phyloP scores from a whole-genome alignment of 2,888 invertebrate genomes.

The Chrysolina haemoptera region DNA sequence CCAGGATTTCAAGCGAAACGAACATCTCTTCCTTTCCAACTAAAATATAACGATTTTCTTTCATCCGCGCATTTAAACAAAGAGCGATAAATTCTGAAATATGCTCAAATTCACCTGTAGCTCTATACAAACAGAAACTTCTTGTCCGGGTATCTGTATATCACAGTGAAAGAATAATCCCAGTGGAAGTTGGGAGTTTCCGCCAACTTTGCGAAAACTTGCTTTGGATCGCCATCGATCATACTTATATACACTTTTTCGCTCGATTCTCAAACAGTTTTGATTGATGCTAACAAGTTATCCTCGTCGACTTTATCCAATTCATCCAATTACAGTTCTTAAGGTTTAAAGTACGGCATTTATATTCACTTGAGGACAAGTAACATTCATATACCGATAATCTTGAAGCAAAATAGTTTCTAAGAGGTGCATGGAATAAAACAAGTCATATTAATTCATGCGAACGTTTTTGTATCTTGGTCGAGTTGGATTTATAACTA shows the following conservation, averaged over 20 bases:
- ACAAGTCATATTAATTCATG: too few species aligned
- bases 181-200: slow-evolving; percentile 7
- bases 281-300: slow-evolving; percentile 35
- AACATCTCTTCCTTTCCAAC: too few species aligned
- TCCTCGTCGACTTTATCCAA: slow-evolving; percentile 23
- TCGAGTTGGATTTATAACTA: too few species aligned
- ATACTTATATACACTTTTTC: slow-evolving; percentile 18
- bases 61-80: background rate
- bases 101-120: slow-evolving; percentile 17
- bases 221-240: slow-evolving; percentile 21
- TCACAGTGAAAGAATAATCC: slow-evolving; percentile 19
- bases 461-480: too few species aligned
- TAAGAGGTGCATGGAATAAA: background rate
- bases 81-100: background rate
- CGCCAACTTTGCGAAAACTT: slow-evolving; percentile 20
- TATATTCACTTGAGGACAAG: background rate
- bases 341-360: background rate
- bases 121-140: slow-evolving; percentile 13
- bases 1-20: too few species aligned
- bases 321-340: slow-evolving; percentile 10
- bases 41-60: too few species aligned
- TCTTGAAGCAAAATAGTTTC: background rate
- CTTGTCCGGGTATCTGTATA: background rate
- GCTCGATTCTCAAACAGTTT: slow-evolving; percentile 20
- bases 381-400: background rate